Conservation (phyloP, 1,140 invertebrate species). For the Drosophila azteca region DNA sequence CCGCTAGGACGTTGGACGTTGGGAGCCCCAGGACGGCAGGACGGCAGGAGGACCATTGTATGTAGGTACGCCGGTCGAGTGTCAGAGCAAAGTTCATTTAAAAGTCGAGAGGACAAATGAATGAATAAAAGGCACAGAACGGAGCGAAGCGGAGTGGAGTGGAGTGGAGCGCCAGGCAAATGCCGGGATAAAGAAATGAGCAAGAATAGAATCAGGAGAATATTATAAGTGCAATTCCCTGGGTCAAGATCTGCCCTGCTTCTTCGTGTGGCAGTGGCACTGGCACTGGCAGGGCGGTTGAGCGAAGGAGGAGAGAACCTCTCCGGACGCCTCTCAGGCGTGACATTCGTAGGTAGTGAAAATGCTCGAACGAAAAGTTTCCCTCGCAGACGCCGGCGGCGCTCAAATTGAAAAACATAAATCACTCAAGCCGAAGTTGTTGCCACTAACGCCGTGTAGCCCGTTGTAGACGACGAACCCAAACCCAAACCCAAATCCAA, state of each 20-base stretch:
- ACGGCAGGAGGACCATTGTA: constrained; percentile 8
- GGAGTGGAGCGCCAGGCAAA: constrained; percentile 37
- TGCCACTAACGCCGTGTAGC: constrained; percentile 27
- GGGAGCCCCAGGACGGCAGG: background rate
- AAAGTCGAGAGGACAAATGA: constrained; percentile 78
- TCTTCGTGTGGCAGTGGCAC: constrained; percentile 11
- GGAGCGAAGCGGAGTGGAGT: too few relatives aligned
- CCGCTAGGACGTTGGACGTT: background rate
- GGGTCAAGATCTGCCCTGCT: constrained; percentile 43
- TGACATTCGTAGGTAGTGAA: constrained; percentile 49
- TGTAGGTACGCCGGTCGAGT: constrained; percentile 37
- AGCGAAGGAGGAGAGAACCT: too few relatives aligned
- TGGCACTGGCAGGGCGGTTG: constrained; percentile 24
- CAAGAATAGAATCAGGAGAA: constrained; percentile 30
- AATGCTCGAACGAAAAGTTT: constrained; percentile 47
- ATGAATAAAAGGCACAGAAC: constrained; percentile 55
- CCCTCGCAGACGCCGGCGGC: constrained; percentile 19
- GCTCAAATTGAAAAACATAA: constrained; percentile 79
- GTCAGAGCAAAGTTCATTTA: constrained; percentile 72
- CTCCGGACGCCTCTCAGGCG: constrained; percentile 42
- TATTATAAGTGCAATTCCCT: constrained; percentile 57
- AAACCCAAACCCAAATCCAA: constrained; percentile 5
- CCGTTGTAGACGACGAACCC: constrained; percentile 11
- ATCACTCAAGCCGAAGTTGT: constrained; percentile 78
- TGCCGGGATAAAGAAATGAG: constrained; percentile 36